Percentiles rank a stretch among this genome's conserved stretches.
Conservation (phyloP, 2,888 invertebrate genomes). For the Andrena dorsata region DNA sequence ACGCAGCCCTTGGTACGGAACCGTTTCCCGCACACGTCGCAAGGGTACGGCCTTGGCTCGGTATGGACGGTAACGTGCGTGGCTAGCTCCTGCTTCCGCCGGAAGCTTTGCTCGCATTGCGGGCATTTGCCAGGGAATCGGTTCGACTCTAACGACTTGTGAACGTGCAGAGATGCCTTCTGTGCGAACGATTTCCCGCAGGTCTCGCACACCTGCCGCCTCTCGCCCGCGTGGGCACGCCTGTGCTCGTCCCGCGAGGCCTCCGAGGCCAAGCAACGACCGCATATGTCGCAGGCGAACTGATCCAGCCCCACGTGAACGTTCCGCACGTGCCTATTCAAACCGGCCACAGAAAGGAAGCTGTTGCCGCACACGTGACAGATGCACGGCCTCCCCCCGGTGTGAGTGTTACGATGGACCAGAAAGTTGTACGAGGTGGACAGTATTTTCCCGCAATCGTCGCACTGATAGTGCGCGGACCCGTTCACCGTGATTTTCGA, state of each 20-base stretch:
- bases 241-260: constrained; percentile 78
- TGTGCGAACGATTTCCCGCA: constrained; percentile 85
- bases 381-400: constrained; percentile 73
- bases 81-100: constrained; percentile 85
- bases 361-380: constrained; percentile 80
- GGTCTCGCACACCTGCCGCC: constrained; percentile 82
- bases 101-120: constrained; percentile 83
- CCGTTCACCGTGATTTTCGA: constrained; percentile 83
- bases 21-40: constrained; percentile 85
- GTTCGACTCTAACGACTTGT: constrained; percentile 78
- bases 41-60: constrained; percentile 83
- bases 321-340: constrained; percentile 78
- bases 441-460: constrained; percentile 87
- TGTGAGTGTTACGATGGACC: constrained; percentile 75
- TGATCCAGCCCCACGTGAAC: constrained; percentile 78
- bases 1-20: constrained; percentile 86
- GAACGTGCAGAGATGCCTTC: constrained; percentile 84
- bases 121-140: constrained; percentile 62
- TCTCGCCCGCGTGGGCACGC: constrained; percentile 78
- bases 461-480: constrained; percentile 86
- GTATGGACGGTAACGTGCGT: constrained; percentile 85
- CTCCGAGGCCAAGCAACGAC: constrained; percentile 75
- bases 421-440: constrained; percentile 86
- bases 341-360: constrained; percentile 78
- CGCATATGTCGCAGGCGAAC: constrained; percentile 79